Evolutionary conservation across 2,113 vertebrate species (phyloP).

Genomic region (Coreoperca whiteheadi): DNA sequence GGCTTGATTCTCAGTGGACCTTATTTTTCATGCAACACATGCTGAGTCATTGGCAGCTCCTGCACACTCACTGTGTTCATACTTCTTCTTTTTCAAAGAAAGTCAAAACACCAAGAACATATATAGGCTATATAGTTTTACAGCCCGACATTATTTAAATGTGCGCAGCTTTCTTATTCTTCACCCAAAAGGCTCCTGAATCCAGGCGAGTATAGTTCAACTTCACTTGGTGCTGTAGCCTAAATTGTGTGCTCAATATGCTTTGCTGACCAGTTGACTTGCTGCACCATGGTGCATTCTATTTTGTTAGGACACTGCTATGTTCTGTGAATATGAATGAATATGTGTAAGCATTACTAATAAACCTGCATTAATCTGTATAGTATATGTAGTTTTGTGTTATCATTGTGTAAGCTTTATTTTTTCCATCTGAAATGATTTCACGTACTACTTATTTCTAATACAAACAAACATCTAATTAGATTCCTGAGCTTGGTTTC

Average conservation of each 20-base stretch:
- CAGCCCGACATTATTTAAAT: too few species aligned
- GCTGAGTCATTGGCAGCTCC: too few species aligned
- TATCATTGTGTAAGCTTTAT: too few species aligned
- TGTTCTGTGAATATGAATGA: background rate
- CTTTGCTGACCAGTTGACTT: slow-evolving; percentile 7
- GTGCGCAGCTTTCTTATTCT: too few species aligned
- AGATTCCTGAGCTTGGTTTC: slow-evolving; percentile 27
- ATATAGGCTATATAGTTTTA: too few species aligned
- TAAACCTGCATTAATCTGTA: too few species aligned
- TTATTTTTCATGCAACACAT: too few species aligned
- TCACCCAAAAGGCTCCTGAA: background rate
- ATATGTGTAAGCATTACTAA: background rate
- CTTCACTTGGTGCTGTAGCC: background rate
- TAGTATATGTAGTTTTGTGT: background rate
- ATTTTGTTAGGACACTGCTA: background rate
- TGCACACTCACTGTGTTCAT: too few species aligned
- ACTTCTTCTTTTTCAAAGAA: too few species aligned
- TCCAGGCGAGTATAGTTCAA: slow-evolving; percentile 11
- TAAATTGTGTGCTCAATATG: background rate
- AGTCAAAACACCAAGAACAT: too few species aligned
- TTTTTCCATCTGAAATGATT: slow-evolving; percentile 8
- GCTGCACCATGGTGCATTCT: background rate
- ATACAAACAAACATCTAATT: slow-evolving; percentile 37
- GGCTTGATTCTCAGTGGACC: too few species aligned
- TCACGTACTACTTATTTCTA: background rate